Base-by-base conservation (phyloP, 2,888 invertebrate species). In the Pediacus dermestoides region DNA sequence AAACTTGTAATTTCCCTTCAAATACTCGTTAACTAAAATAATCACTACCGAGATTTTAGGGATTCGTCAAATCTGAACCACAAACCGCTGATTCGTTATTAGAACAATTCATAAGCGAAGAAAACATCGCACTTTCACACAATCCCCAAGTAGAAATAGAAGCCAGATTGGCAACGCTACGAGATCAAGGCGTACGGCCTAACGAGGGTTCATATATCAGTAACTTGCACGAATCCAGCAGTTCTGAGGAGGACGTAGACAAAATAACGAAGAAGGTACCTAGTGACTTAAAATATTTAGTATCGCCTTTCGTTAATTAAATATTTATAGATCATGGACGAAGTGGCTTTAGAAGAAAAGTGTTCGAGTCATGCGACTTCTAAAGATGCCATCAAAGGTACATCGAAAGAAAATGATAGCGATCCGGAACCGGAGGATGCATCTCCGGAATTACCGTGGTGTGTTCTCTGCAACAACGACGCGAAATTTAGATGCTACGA, bases 381-480 rank as follows among this genome's bases (percentile, higher is more conserved):
- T 8, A 48, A 34, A 48, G 30, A 40, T 26, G 13, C 27, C 34
- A 16, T 25, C 3, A 30, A 48, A 18, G 32, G 18, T n/a, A 25
- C 39, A 3, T 45, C 37, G 30, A 34, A 44, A 4, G 52, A 53
- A 8, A 52, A 54, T 11, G 50, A 49, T 1, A 13, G 7, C 3
- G n/a, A 14, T 14, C 4, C 3, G 3, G 6, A 6, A n/a, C 21
- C n/a, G 21, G 37, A 40, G 9, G 39, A 45, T 12, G 39, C 34
- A 8, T 58, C 61, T 3, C 62, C 64, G 2, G 85, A 87, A 58
- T 70, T 88, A 28, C 86, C 86, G 2, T 87, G 86, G 75, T 93
- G 92, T 69, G 82, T 84, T 49, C 82, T 91, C 50, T 93, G 92
- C 63, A 88, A 89, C 64, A 83, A 85, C 61, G 83, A 87, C 69